A percentile compares a stretch with the other conserved stretches of the same genome.
These are phyloP conservation scores for Tachycineta bicolor DNA, from an alignment of 2,113 vertebrate species.

Conservation along the genomic window DNA sequence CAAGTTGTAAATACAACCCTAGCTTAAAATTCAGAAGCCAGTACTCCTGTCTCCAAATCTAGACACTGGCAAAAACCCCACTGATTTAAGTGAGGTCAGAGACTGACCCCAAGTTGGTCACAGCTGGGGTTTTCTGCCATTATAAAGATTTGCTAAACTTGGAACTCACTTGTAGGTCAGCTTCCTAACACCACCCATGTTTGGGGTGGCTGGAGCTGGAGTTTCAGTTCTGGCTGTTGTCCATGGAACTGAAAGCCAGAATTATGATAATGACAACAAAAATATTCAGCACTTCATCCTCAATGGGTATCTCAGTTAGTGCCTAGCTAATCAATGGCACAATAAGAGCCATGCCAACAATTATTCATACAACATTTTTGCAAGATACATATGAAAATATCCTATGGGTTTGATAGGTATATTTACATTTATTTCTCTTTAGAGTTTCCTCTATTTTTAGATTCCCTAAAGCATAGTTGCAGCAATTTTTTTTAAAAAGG, in stretches of 20 bases:
- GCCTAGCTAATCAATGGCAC: not conserved
- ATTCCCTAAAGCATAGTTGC: not conserved
- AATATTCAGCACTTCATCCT: constrained; percentile 5
- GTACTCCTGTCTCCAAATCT: not conserved
- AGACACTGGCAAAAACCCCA: not conserved
- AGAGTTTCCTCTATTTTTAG: not conserved
- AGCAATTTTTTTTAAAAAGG: not conserved
- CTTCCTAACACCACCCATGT: not conserved
- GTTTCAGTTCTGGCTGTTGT: not conserved
- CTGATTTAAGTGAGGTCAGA: not conserved
- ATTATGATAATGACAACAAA: not conserved
- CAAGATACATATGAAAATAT: not conserved
- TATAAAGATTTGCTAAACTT: not conserved
- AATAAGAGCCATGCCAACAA: not conserved
- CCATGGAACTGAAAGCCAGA: not conserved
- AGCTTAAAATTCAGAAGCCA: not conserved
- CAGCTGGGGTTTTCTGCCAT: not conserved
- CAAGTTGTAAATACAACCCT: not conserved
- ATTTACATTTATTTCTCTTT: not conserved
- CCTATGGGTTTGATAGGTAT: not conserved
- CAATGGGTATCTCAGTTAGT: not conserved
- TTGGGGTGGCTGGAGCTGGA: not conserved
- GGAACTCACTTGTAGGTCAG: not conserved
- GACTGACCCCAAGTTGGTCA: not conserved
- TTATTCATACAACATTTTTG: not conserved